Evolutionary conservation across 2,113 vertebrate genomes (phyloP), one percentile per base, ranked within the genome.

Genomic region (Willisornis vidua): DNA sequence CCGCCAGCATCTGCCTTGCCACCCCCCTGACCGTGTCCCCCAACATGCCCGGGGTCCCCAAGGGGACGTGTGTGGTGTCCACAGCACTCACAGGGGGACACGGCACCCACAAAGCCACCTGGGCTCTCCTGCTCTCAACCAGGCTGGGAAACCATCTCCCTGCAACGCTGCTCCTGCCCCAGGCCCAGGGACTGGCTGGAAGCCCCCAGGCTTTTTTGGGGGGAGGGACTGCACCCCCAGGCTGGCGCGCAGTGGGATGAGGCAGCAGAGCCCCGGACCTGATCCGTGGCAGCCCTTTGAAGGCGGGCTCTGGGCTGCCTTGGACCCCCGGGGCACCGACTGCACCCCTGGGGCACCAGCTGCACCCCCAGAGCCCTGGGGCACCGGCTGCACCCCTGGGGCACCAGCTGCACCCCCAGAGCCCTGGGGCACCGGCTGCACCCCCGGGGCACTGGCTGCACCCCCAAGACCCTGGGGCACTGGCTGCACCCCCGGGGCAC

Each of bases 31-130:
- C 26, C 3, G 1, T 1, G 72, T 14, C 82, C 71, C 58, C 51
- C 31, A 37, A 3, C 19, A 1, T 35, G 3, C 22, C 49, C 1
- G 1, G 35, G 14, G 59, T 29, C 80, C 82, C 73, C 43, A 3
- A 0, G 39, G 39, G 39, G 66, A 26, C 7, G 1, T 0, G 3
- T 24, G 72, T 7, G 67, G 7, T 3, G 1, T 10, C 74, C 46
- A 6, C n/a, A n/a, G 37, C 37, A 37, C 37, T 37, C 37, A 37
- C 37, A 37, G 37, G 19, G 29, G 41, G 28, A 54, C 70, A 55
- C 8, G 20, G 13, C 33, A 12, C 25, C 33, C 46, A 11, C 1
- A 1, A 31, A 4, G 5, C 57, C 51, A 48, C 37, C 52, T 24
- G 0, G 7, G 3, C 33, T 61, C 28, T 49, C 57, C 83, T 4